Percentiles rank a stretch among this genome's conserved stretches.
Evolutionary conservation across 2,113 vertebrate genomes (phyloP).

Genomic region (Bufo gargarizans): DNA sequence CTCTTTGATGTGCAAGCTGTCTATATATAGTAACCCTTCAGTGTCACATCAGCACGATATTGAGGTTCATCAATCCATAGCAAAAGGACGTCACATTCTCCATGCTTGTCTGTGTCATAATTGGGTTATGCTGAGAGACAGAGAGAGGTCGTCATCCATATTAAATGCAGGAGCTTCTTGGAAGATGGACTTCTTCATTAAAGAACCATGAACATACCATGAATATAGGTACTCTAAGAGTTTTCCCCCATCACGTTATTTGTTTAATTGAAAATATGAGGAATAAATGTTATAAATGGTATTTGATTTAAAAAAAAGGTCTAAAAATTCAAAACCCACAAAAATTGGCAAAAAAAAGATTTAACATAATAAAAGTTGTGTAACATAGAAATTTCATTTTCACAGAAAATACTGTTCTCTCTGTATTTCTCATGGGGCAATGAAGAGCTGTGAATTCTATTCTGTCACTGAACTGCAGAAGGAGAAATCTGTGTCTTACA

Average conservation of each 20-base stretch:
- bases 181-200: constrained; percentile 21
- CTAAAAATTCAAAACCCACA: not conserved
- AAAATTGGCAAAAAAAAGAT: not conserved
- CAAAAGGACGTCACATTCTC: constrained; percentile 2
- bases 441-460: constrained; percentile 37
- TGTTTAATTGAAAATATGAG: not conserved
- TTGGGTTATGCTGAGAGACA: constrained; percentile 43
- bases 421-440: constrained; percentile 4
- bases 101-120: constrained; percentile 12
- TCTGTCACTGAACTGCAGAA: constrained; percentile 30
- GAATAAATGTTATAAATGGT: not conserved
- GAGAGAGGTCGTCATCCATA: constrained; percentile 35
- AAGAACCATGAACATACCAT: constrained; percentile 14
- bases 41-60: not conserved
- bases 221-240: not conserved
- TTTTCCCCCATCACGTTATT: no score
- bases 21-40: not conserved
- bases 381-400: constrained; percentile 14
- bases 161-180: constrained; percentile 25
- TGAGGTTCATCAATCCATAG: constrained; percentile 26
- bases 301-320: not conserved
- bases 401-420: constrained; percentile 14
- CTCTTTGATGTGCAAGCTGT: not conserved
- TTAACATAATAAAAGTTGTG: not conserved
- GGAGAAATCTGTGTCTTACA: constrained; percentile 41